Evolutionary conservation across 53 echinoderm and acorn worm species (phyloP).

Genomic region (Stichopus horrens): DNA sequence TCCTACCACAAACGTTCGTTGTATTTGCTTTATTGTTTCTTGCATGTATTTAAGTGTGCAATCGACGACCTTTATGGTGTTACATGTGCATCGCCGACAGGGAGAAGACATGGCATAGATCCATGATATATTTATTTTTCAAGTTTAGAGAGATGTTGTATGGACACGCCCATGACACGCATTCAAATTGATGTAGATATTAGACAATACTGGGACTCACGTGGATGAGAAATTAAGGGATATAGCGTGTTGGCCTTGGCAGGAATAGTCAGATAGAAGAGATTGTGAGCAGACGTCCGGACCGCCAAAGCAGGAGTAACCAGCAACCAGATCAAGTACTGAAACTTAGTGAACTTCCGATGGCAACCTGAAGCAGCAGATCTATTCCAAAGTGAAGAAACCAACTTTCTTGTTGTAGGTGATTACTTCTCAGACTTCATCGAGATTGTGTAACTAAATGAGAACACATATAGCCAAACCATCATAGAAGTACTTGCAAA

Average conservation of each 20-base stretch:
- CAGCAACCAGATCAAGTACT: background rate
- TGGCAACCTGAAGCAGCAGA: slow-evolving; percentile 2
- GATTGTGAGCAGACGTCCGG: slow-evolving; percentile 19
- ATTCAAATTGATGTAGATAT: slow-evolving; percentile 2
- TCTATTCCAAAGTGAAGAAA: slow-evolving; percentile 9
- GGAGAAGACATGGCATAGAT: too few species aligned
- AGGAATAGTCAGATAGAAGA: slow-evolving; percentile 27
- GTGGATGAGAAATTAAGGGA: slow-evolving; percentile 23
- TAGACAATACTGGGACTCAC: slow-evolving; percentile 18
- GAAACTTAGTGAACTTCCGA: slow-evolving; percentile 5
- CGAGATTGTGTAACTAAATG: slow-evolving; percentile 22
- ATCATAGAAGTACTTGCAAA: slow-evolving; percentile 16
- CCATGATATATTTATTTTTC: too few species aligned
- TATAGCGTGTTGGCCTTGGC: background rate
- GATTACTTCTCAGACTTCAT: slow-evolving; percentile 33
- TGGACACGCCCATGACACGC: background rate
- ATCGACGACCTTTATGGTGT: too few species aligned
- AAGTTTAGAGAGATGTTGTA: slow-evolving; percentile 17
- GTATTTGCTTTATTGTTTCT: too few species aligned
- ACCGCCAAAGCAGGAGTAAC: background rate
- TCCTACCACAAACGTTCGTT: too few species aligned
- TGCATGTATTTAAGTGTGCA: too few species aligned
- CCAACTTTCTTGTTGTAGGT: slow-evolving; percentile 20
- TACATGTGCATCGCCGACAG: too few species aligned
- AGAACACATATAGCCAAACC: slow-evolving; percentile 33